These are phyloP conservation scores for Leucoraja erinaceus DNA, from an alignment of 2,113 vertebrate genomes.

Conservation along the genomic window DNA sequence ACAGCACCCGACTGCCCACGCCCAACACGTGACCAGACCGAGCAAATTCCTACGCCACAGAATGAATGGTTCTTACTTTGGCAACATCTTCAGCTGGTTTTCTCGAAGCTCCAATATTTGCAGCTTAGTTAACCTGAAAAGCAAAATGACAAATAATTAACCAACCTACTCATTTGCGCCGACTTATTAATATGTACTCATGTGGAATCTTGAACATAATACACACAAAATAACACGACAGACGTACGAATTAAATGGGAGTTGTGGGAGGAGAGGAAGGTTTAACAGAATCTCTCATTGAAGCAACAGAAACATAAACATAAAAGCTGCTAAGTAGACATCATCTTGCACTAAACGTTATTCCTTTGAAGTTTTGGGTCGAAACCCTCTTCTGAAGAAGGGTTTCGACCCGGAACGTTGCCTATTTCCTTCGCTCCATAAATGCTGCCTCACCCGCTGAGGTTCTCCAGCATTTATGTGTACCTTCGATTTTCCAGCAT, in stretches of 20 bases:
- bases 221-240: neutral
- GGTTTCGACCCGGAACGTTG: too few relatives aligned
- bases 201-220: neutral
- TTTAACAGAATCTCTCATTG: neutral
- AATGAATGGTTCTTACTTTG: conserved; percentile 75
- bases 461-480: too few relatives aligned
- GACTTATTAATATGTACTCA: neutral
- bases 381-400: too few relatives aligned
- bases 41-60: neutral
- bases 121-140: conserved; percentile 82
- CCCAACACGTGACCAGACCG: too few relatives aligned
- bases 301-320: neutral
- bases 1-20: too few relatives aligned
- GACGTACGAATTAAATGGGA: neutral
- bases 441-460: too few relatives aligned
- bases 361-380: too few relatives aligned
- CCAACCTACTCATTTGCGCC: neutral
- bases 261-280: neutral
- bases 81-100: conserved; percentile 96
- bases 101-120: conserved; percentile 95
- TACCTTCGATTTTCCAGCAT: too few relatives aligned
- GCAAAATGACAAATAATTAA: conserved; percentile 38
- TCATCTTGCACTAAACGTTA: too few relatives aligned
- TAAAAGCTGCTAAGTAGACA: too few relatives aligned
- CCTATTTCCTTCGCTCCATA: too few relatives aligned